Conservation (phyloP, 1,140 invertebrate species). For the Stegodyphus mimosarum region DNA sequence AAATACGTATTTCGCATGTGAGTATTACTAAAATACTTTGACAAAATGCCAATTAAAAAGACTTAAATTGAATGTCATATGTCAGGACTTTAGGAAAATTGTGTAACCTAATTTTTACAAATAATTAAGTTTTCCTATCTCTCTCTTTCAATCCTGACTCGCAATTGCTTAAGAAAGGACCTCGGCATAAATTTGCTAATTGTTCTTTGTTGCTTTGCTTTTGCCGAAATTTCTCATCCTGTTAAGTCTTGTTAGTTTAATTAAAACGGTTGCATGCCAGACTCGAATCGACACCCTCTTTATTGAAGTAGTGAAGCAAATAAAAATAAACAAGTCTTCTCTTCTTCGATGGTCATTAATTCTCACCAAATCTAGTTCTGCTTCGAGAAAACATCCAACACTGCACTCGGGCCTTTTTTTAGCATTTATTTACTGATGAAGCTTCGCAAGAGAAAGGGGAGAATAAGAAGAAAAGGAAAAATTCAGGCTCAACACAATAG, state of each 20-base stretch:
- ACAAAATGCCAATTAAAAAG: no score
- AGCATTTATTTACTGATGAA: conserved; percentile 47
- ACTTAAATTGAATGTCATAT: no score
- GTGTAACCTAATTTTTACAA: no score
- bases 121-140: no score
- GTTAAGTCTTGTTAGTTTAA: conserved; percentile 25
- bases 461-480: conserved; percentile 13
- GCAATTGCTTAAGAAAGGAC: no score
- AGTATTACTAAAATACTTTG: no score
- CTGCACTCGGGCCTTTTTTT: conserved; percentile 34
- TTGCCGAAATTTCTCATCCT: not conserved
- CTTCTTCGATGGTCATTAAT: conserved; percentile 25
- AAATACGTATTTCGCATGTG: no score
- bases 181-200: no score
- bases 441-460: conserved; percentile 2
- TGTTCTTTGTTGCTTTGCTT: no score
- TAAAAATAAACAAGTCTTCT: conserved; percentile 7
- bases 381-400: conserved; percentile 48
- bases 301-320: not conserved
- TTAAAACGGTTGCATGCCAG: conserved; percentile 9
- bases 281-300: conserved; percentile 16
- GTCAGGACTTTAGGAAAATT: no score
- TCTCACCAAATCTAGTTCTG: conserved; percentile 37
- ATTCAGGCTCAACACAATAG: conserved; percentile 51
- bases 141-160: no score